Percentiles rank a stretch among this genome's conserved stretches.
phyloP scores from a whole-genome alignment of 2,888 invertebrate species.

The Leptopilina myrica region DNA sequence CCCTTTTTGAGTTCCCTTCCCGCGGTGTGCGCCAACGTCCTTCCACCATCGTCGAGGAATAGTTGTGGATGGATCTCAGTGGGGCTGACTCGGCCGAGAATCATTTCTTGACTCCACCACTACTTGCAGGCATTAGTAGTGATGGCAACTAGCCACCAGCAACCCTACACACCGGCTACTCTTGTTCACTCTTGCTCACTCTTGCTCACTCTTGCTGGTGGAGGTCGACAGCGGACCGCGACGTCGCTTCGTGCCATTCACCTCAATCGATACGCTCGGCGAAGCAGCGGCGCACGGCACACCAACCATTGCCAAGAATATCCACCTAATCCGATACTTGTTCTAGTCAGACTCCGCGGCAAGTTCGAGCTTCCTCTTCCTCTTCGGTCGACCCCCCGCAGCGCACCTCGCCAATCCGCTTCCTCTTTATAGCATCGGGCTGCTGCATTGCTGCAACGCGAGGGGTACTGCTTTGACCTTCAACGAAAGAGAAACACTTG shows the following conservation, averaged over 20 bases:
- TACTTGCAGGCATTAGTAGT: too few species aligned
- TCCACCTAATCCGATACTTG: conserved; percentile 40
- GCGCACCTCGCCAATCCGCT: not conserved
- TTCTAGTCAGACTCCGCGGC: not conserved
- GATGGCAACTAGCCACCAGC: not conserved
- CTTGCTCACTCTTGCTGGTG: not conserved
- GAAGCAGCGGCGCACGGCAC: conserved; percentile 40
- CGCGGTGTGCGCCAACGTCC: conserved; percentile 45
- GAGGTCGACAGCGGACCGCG: conserved; percentile 40
- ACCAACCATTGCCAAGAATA: conserved; percentile 50
- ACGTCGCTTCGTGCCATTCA: conserved; percentile 44
- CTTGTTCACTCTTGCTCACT: not conserved
- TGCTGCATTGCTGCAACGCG: conserved; percentile 1
- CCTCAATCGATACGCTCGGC: conserved; percentile 54
- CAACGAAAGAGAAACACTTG: conserved; percentile 12
- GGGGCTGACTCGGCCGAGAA: too few species aligned
- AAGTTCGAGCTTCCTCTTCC: too few species aligned
- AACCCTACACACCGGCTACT: not conserved
- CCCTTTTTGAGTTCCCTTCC: conserved; percentile 41
- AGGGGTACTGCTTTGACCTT: not conserved
- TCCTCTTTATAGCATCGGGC: conserved; percentile 18
- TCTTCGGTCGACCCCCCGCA: too few species aligned
- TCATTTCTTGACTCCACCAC: too few species aligned
- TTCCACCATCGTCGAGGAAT: conserved; percentile 1
- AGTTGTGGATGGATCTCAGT: not conserved